Evolutionary conservation across 2,888 invertebrate species (phyloP), one percentile per base, ranked within the genome.

Genomic region (Melanostoma scalare): DNA sequence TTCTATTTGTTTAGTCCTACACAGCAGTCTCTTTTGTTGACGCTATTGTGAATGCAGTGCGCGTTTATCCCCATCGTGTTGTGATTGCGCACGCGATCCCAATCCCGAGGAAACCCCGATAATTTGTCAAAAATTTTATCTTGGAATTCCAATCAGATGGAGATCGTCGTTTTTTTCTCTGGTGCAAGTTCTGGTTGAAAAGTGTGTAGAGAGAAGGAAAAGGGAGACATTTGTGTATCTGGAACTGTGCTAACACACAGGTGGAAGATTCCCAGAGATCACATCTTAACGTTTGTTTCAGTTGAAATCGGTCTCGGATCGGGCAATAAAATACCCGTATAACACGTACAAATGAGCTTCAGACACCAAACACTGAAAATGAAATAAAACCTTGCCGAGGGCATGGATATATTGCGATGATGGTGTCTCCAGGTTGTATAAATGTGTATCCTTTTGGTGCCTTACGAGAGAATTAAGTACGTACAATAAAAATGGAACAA

Each of bases 61-160:
- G 53, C 38, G 46, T 46, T 36, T 50, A 30, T 48, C 40, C 30
- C 65, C 50, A 79, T 75, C 60, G 74, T 48, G 74, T 69, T 6
- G 84, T 33, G 79, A 75, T 79, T 63, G 79, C 56, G 79, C 84
- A 84, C 79, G 79, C 84, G 79, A 82, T 77, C 82, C 77, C 73
- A 69, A 71, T 65, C 74, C 67, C 84, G 69, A 79, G 84, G 84
- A 84, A 84, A 84, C 79, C 79, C 79, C 84, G 84, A 84, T 84
- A 84, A 84, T 84, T 84, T 84, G 84, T 84, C 84, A 84, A 84
- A 84, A 79, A 74, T 74, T 42, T 79, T 75, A 84, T 84, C 84
- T 84, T 50, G 42, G 58, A 75, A 84, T 84, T 75, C 71, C 74
- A 46, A 84, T 79, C 84, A 63, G 63, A 50, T 63, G 69, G 36